Evolutionary conservation across 2,797 vertebrate species (phyloP).

Genomic region (Anolis apletophallus): DNA sequence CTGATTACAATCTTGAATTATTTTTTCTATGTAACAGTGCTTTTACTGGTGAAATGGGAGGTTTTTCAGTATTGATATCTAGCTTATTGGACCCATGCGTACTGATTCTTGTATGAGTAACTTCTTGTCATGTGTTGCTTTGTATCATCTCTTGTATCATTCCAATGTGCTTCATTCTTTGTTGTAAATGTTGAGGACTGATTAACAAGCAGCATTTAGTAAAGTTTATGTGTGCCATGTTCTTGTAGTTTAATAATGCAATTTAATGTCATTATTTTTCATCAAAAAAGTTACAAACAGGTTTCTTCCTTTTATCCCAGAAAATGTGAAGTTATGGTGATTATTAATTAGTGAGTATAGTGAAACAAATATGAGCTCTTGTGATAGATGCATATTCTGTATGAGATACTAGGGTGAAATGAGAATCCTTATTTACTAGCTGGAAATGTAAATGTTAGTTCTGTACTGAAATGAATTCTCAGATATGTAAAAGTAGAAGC

Average conservation of each 20-base stretch:
- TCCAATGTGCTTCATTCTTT: background rate
- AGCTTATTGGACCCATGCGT: background rate
- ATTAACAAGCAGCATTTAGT: background rate
- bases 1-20: background rate
- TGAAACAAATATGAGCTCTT: background rate
- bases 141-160: background rate
- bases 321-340: background rate
- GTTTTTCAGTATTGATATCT: background rate
- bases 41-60: background rate
- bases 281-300: background rate
- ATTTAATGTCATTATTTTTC: background rate
- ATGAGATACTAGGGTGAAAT: background rate
- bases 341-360: background rate
- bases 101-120: background rate
- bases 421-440: background rate
- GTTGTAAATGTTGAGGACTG: background rate
- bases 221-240: background rate
- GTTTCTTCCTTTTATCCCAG: background rate
- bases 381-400: background rate
- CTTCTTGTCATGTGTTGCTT: background rate
- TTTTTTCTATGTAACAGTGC: background rate
- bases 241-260: background rate
- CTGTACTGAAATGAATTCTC: background rate
- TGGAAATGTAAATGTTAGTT: conserved; percentile 8
- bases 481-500: background rate